Evolutionary conservation across 2,797 vertebrate genomes (phyloP).

Genomic region (Acipenser transmontanus): DNA sequence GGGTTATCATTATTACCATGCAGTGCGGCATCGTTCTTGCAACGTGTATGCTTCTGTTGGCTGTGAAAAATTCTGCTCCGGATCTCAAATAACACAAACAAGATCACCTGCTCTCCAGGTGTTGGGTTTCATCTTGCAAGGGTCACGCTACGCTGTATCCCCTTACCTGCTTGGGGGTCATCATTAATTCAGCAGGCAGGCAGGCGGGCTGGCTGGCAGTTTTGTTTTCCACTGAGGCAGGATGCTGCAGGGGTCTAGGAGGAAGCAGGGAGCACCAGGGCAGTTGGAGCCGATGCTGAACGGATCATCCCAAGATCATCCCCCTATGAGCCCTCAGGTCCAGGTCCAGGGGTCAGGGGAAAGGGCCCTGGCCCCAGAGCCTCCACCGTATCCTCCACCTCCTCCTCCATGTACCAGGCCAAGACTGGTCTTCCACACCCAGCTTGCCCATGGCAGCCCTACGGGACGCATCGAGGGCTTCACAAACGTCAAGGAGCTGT

Average conservation of each 20-base stretch:
- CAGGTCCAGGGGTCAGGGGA: conserved; percentile 36
- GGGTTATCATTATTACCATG: no score
- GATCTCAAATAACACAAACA: conserved; percentile 53
- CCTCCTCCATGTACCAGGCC: conserved; percentile 59
- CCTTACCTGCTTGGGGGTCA: conserved; percentile 56
- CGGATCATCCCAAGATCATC: conserved; percentile 36
- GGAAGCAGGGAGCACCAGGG: no score
- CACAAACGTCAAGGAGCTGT: conserved; percentile 93
- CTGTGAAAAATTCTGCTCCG: no score
- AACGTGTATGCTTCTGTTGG: no score
- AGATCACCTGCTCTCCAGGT: conserved; percentile 39
- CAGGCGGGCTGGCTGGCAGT: conserved; percentile 8
- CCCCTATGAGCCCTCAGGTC: conserved; percentile 52
- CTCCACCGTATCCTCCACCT: conserved; percentile 31
- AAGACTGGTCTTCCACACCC: conserved; percentile 88
- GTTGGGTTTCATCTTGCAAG: conserved; percentile 51
- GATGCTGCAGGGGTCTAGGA: no score
- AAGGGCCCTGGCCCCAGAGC: conserved; percentile 24
- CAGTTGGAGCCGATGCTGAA: conserved; percentile 72
- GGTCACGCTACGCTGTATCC: conserved; percentile 46
- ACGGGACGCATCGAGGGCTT: conserved; percentile 90
- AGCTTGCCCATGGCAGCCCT: conserved; percentile 90
- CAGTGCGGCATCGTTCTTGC: no score
- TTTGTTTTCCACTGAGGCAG: no score
- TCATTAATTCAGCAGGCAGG: conserved; percentile 59